Evolutionary conservation across 2,888 invertebrate genomes (phyloP).

Genomic region (Erpobdella octoculata): DNA sequence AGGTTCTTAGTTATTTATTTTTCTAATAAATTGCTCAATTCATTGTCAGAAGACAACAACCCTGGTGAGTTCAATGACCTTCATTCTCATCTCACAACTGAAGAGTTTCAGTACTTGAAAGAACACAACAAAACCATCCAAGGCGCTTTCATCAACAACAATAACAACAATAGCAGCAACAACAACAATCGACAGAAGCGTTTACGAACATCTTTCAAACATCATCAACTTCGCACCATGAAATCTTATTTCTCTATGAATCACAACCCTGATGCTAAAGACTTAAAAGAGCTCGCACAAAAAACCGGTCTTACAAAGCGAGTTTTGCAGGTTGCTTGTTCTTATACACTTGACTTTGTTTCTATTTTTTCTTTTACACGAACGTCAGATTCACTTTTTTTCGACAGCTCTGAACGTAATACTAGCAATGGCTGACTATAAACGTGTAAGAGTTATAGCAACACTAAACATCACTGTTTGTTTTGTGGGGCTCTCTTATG

Average conservation of each 20-base stretch:
- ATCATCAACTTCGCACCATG: slow-evolving; percentile 95
- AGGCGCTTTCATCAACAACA: not conserved
- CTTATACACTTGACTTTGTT: no score
- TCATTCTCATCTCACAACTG: not conserved
- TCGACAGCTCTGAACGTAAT: no score
- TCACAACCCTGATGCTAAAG: slow-evolving; percentile 98
- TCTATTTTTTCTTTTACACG: no score
- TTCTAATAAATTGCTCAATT: no score
- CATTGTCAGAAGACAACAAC: slow-evolving; percentile 6
- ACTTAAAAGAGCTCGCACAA: slow-evolving; percentile 91
- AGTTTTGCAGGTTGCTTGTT: slow-evolving; percentile 77
- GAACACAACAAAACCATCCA: slow-evolving; percentile 35
- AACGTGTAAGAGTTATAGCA: no score
- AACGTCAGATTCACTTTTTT: no score
- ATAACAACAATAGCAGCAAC: slow-evolving; percentile 10
- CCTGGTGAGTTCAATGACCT: not conserved
- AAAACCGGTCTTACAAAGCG: slow-evolving; percentile 95
- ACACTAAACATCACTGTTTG: no score
- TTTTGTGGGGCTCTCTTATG: no score
- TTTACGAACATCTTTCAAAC: slow-evolving; percentile 97
- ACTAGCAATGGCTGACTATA: no score
- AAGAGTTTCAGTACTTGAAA: not conserved
- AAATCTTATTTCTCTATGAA: slow-evolving; percentile 97
- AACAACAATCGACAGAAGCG: slow-evolving; percentile 63
- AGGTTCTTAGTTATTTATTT: no score